Conservation (phyloP, 2,797 vertebrate genomes). For the Pteronotus mesoamericanus region DNA sequence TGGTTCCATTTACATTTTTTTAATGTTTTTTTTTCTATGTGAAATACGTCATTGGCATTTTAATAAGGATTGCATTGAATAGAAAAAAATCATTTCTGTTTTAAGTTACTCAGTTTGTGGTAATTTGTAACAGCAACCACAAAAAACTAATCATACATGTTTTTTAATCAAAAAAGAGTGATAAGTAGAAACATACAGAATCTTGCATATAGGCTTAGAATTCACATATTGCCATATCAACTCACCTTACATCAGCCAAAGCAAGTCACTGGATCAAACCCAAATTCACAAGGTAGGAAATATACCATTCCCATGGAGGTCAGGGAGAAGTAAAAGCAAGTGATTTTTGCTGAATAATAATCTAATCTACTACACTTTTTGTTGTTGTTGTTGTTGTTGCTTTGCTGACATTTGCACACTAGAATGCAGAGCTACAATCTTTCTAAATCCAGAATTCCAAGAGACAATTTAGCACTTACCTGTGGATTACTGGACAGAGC, state of each 20-base stretch:
- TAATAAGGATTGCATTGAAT: no score
- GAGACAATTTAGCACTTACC: neutral
- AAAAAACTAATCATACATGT: neutral
- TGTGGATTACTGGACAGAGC: neutral
- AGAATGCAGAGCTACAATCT: neutral
- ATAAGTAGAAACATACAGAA: neutral
- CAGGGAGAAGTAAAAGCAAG: neutral
- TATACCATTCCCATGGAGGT: neutral
- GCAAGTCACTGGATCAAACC: neutral
- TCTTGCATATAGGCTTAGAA: neutral
- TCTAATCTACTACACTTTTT: neutral
- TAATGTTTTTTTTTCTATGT: no score
- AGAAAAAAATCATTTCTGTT: neutral
- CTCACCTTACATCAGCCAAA: neutral
- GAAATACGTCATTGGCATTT: no score
- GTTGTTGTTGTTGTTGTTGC: neutral
- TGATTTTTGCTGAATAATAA: neutral
- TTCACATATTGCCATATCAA: neutral
- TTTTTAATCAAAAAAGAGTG: no score
- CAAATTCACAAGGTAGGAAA: neutral
- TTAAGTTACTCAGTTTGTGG: neutral
- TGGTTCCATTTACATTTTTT: no score
- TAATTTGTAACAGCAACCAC: neutral
- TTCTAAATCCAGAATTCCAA: neutral
- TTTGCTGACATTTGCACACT: neutral